Conservation (phyloP, 2,888 invertebrate species). For the Halocaridina rubra region DNA sequence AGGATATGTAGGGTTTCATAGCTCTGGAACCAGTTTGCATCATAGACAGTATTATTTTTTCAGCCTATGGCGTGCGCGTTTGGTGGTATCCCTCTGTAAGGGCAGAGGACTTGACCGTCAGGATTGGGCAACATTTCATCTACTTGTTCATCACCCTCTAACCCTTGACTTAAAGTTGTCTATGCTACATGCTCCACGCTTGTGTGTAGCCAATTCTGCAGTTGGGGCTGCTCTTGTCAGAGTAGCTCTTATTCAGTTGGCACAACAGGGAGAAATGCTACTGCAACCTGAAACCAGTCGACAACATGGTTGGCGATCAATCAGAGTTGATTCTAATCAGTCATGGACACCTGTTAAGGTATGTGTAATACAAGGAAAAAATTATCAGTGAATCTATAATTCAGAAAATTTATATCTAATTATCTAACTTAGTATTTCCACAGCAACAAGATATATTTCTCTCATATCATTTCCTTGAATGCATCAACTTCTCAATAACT, state of each 20-base stretch:
- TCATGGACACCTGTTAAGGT: constrained; percentile 60
- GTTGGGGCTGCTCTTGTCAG: constrained; percentile 16
- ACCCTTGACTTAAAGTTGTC: constrained; percentile 57
- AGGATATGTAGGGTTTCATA: too few relatives aligned
- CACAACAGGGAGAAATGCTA: constrained; percentile 46
- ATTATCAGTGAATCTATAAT: too few relatives aligned
- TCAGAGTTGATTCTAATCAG: constrained; percentile 34
- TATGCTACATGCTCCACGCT: constrained; percentile 56
- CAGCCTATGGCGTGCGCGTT: constrained; percentile 60
- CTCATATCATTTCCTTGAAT: too few relatives aligned
- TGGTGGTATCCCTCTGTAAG: constrained; percentile 58
- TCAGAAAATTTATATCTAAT: too few relatives aligned
- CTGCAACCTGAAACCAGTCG: constrained; percentile 47
- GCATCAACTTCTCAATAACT: too few relatives aligned
- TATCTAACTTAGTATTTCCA: too few relatives aligned
- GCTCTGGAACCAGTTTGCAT: not conserved
- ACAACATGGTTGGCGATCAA: constrained; percentile 45
- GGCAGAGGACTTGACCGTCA: constrained; percentile 60
- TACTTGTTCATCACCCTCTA: constrained; percentile 57
- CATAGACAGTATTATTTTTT: not conserved
- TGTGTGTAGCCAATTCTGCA: constrained; percentile 50
- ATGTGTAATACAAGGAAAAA: too few relatives aligned
- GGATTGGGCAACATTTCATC: constrained; percentile 61
- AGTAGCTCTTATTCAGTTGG: constrained; percentile 56
- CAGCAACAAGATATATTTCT: too few relatives aligned